Evolutionary conservation across 2,888 invertebrate species (phyloP).

Genomic region (Rhopalosiphum nymphaeae): DNA sequence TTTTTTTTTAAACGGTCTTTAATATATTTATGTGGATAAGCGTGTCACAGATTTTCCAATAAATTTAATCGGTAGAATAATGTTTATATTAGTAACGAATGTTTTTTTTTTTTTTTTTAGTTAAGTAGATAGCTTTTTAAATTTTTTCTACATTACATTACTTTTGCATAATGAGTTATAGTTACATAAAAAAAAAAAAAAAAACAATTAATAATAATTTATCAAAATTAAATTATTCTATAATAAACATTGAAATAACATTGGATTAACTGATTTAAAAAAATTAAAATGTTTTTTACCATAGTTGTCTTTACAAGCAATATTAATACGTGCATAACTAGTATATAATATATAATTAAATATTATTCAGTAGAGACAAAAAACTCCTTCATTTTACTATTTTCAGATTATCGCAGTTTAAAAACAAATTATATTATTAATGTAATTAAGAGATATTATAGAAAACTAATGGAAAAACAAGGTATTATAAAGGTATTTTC

Average conservation of each 20-base stretch:
- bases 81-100: neutral
- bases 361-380: neutral
- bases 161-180: neutral
- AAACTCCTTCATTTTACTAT: neutral
- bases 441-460: neutral
- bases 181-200: neutral
- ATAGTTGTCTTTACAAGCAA: neutral
- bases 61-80: neutral
- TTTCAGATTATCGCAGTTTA: neutral
- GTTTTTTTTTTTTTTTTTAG: neutral
- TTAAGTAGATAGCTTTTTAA: neutral
- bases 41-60: slow-evolving; percentile 3
- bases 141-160: neutral
- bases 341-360: neutral
- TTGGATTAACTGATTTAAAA: neutral
- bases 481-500: neutral
- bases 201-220: neutral
- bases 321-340: neutral
- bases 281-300: neutral
- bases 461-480: neutral
- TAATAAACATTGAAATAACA: neutral
- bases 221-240: neutral
- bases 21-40: neutral
- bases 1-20: neutral
- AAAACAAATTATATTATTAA: neutral